Percentiles rank a stretch among this genome's conserved stretches.
These are phyloP conservation scores for Chelonoidis abingdonii DNA, from an alignment of 2,113 vertebrate species.

Conservation along the genomic window DNA sequence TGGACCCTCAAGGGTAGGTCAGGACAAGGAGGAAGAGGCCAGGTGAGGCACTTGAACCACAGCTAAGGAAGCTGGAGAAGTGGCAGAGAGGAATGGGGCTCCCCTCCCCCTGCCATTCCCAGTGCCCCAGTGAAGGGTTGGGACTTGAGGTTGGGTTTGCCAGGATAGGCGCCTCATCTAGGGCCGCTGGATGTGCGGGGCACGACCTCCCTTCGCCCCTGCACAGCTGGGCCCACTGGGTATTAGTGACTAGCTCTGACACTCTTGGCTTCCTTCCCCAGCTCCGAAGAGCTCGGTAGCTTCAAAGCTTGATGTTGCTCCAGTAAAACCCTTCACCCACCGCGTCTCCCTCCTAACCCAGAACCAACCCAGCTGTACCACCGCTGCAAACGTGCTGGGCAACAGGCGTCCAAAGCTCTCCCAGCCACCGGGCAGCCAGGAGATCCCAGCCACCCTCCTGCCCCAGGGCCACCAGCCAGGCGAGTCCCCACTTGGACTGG, in stretches of 20 bases:
- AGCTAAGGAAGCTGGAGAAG: rapidly evolving
- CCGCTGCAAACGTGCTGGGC: too few species aligned
- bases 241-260: too few species aligned
- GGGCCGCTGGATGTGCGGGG: background rate
- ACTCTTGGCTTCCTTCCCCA: background rate
- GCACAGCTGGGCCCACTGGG: too few species aligned
- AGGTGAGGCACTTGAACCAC: background rate
- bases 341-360: background rate
- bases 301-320: background rate
- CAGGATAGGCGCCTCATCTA: background rate
- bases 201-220: background rate
- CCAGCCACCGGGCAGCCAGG: too few species aligned
- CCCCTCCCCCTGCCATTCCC: background rate
- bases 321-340: background rate
- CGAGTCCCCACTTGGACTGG: background rate
- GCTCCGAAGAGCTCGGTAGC: background rate
- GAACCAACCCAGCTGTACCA: background rate
- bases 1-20: background rate
- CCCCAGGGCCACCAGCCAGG: too few species aligned
- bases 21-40: background rate
- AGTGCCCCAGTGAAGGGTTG: background rate
- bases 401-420: rapidly evolving
- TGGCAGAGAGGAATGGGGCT: background rate
- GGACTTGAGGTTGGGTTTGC: background rate
- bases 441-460: background rate